A percentile compares a stretch with the other conserved stretches of the same genome.
Evolutionary conservation across 35 echinoderm and acorn worm species (phyloP).

Genomic region (Stichopus chloronotus): DNA sequence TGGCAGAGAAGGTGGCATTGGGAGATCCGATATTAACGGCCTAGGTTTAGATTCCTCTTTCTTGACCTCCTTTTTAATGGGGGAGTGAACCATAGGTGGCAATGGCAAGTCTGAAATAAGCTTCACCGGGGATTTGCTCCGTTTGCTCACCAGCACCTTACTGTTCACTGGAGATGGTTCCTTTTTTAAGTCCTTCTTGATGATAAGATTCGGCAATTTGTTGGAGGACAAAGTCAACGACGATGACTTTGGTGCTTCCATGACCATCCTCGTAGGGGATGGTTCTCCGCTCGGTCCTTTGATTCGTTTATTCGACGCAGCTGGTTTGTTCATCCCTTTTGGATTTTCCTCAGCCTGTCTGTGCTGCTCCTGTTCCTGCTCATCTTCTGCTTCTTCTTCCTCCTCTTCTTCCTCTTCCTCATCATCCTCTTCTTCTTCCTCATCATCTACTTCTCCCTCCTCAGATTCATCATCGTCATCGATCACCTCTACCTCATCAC

Average conservation of each 20-base stretch:
- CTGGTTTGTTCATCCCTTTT: not conserved
- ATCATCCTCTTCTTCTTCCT: conserved; percentile 21
- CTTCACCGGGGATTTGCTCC: conserved; percentile 40
- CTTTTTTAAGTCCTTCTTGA: conserved; percentile 78
- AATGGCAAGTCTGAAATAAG: conserved; percentile 70
- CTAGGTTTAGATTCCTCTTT: conserved; percentile 64
- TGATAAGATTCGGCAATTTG: conserved; percentile 75
- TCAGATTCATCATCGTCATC: conserved; percentile 43
- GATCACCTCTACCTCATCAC: conserved; percentile 25
- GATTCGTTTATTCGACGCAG: not conserved
- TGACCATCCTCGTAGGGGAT: conserved; percentile 38
- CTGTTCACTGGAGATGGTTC: conserved; percentile 39
- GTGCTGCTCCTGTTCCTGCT: not conserved
- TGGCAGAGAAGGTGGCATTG: conserved; percentile 75
- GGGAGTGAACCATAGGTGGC: conserved; percentile 75
- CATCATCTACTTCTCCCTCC: conserved; percentile 25
- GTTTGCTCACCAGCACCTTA: not conserved
- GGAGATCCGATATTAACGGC: conserved; percentile 71
- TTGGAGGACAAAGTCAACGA: not conserved
- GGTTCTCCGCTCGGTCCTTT: conserved; percentile 33
- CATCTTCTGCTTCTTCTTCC: not conserved
- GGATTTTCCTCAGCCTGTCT: not conserved
- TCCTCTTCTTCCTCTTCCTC: not conserved
- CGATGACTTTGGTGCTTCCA: not conserved
- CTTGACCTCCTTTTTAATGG: conserved; percentile 29